phyloP scores from a whole-genome alignment of 2,888 invertebrate species.

The Polyploca ridens region DNA sequence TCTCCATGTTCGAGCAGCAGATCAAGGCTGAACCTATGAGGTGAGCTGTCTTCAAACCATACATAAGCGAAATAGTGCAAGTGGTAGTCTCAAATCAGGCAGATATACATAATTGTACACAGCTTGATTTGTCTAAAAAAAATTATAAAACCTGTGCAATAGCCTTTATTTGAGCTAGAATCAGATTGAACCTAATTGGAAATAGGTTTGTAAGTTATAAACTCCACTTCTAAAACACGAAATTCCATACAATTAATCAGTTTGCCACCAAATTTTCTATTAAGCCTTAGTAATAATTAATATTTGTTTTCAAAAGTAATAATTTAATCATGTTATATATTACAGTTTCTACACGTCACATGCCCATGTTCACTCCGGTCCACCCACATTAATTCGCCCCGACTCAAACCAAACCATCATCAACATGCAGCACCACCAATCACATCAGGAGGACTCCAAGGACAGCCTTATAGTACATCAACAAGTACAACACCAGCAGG shows the following conservation, averaged over 20 bases:
- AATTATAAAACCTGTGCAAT: no score
- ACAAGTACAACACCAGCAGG: constrained; percentile 78
- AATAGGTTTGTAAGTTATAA: no score
- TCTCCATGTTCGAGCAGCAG: constrained; percentile 89
- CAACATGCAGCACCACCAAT: constrained; percentile 78
- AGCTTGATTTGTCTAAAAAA: no score
- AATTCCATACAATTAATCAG: no score
- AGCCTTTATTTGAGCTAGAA: no score
- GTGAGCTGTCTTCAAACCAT: constrained; percentile 48
- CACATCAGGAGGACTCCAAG: constrained; percentile 76
- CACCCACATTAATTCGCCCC: constrained; percentile 75
- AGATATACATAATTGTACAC: background rate
- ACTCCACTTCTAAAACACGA: no score
- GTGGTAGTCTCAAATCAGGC: background rate
- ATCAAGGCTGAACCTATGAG: constrained; percentile 89
- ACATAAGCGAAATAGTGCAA: background rate
- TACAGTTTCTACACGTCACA: constrained; percentile 80
- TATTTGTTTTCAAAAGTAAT: background rate
- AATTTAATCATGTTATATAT: constrained; percentile 32
- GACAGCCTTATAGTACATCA: constrained; percentile 79
- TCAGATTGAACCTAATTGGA: no score
- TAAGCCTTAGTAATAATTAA: no score
- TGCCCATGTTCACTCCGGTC: constrained; percentile 76
- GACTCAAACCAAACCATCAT: constrained; percentile 76
- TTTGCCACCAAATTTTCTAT: no score